Conservation (phyloP, 2,113 vertebrate genomes). For the Potamarius usumacintae region DNA sequence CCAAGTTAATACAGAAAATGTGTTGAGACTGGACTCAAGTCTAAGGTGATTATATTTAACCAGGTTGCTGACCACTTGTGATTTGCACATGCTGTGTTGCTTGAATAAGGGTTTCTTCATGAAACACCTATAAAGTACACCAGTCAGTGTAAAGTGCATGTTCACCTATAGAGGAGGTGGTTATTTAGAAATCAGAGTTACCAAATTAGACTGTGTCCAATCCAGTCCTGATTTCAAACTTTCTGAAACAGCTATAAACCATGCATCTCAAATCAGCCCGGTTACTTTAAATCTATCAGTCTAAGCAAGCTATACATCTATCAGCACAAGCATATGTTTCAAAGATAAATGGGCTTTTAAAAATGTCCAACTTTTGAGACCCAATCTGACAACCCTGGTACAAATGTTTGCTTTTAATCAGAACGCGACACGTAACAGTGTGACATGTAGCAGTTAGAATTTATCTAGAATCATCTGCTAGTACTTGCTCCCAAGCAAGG, state of each 20-base stretch:
- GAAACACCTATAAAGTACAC: not conserved
- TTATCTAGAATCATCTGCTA: not conserved
- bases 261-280: not conserved
- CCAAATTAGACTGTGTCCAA: not conserved
- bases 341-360: not conserved
- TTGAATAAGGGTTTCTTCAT: not conserved
- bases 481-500: not conserved
- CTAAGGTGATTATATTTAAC: not conserved
- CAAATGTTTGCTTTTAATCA: not conserved
- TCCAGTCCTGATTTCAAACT: not conserved
- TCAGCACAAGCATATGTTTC: not conserved
- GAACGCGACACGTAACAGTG: not conserved
- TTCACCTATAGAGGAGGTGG: not conserved
- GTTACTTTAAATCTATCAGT: not conserved
- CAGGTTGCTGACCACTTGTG: not conserved
- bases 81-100: not conserved
- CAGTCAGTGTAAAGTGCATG: not conserved
- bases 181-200: not conserved
- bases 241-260: not conserved
- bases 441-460: not conserved
- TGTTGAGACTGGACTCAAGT: not conserved
- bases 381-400: not conserved
- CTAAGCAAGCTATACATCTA: not conserved
- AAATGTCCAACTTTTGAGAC: not conserved
- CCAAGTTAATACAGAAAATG: not conserved